Evolutionary conservation across 2,888 invertebrate species (phyloP), one percentile per base, ranked within the genome.

Genomic region (Eupithecia tripunctaria): DNA sequence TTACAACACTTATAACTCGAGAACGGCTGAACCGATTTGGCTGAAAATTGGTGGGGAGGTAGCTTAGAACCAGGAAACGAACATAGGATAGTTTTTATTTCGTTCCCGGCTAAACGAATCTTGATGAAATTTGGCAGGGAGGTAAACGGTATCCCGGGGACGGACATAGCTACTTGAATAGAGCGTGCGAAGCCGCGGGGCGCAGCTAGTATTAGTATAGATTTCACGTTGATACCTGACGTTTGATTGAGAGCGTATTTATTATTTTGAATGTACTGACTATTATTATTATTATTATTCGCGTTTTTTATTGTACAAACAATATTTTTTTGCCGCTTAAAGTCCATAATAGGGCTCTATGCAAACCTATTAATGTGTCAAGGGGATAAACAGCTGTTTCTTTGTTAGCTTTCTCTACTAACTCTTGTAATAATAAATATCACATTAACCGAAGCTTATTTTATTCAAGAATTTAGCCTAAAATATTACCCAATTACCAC

Each of bases 391-490:
- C 56, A 56, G 25, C 25, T 56, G 25, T 1, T 51, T 51, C 51
- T 56, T 21, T 51, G 51, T 25, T 51, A 51, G 12, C 51, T 21
- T 21, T 56, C 25, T 56, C 25, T 56, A 56, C 12, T 56, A 56
- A 56, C 25, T 56, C 25, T 10, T 51, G 47, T 25, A 25, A 56
- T 56, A 56, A 25, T 56, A 56, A 56, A 56, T 25, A 56, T 56
- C 12, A 56, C 56, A 56, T 25, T 56, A 56, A 12, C 32, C 62
- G 27, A 47, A 66, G 43, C 25, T 12, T 38, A 38, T 4, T 68
- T 32, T 69, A n/a, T n/a, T n/a, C n/a, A 69, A 29, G 36, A 36
- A 68, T 68, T 64, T 64, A 15, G 14, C 51, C 21, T 47, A 32
- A 29, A 47, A 47, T 41, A 60, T 36, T 41, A 25, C 65, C 18